These are phyloP conservation scores for Melospiza georgiana DNA, from an alignment of 2,113 vertebrate genomes.

Conservation along the genomic window DNA sequence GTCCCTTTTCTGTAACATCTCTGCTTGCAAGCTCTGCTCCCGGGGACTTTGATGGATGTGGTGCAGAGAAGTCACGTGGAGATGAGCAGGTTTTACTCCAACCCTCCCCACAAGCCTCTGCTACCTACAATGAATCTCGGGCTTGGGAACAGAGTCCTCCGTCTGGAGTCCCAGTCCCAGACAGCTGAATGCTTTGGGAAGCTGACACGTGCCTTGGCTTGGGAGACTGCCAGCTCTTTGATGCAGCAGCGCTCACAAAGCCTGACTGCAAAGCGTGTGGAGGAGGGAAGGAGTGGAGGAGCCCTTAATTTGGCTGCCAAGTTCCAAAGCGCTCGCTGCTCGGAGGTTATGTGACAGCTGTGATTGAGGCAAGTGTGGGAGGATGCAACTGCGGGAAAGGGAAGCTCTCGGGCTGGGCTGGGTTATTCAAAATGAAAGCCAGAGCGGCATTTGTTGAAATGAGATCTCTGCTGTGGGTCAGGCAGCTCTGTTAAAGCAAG, in stretches of 20 bases:
- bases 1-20: background rate
- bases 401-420: conserved; percentile 2
- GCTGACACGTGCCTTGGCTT: conserved; percentile 1
- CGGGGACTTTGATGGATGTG: background rate
- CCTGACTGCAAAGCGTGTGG: conserved; percentile 54
- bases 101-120: background rate
- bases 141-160: conserved; percentile 34
- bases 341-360: conserved; percentile 32
- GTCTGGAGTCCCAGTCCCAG: conserved; percentile 15
- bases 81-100: background rate
- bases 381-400: conserved; percentile 36
- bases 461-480: background rate
- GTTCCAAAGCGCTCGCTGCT: conserved; percentile 48
- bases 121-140: conserved; percentile 9
- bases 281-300: conserved; percentile 59
- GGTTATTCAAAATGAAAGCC: conserved; percentile 13
- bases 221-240: conserved; percentile 43
- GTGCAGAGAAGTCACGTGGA: background rate
- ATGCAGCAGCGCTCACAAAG: conserved; percentile 27
- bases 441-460: background rate
- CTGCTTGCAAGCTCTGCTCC: background rate
- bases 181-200: conserved; percentile 52
- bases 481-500: background rate
- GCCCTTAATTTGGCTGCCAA: conserved; percentile 65
- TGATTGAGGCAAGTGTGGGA: conserved; percentile 42